A percentile compares a stretch with the other conserved stretches of the same genome.
phyloP scores from a whole-genome alignment of 2,113 vertebrate species.

The Pimephales promelas region DNA sequence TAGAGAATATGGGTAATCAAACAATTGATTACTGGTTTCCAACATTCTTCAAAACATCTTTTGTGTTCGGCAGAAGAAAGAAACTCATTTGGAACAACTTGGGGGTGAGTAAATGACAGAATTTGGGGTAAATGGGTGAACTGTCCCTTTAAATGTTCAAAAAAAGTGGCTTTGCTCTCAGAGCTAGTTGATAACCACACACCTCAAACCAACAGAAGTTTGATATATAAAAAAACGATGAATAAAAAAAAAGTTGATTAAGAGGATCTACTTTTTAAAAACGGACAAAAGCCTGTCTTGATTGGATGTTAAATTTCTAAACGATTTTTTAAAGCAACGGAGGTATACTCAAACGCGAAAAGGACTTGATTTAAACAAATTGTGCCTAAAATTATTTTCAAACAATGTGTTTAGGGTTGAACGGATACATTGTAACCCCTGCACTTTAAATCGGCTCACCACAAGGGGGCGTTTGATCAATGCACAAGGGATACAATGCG shows the following conservation, averaged over 20 bases:
- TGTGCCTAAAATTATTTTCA: not conserved
- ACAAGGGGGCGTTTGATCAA: conserved; percentile 31
- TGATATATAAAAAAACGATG: not conserved
- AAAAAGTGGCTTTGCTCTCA: conserved; percentile 67
- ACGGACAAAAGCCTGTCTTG: not conserved
- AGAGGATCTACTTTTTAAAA: not conserved
- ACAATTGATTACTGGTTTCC: no score
- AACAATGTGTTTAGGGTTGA: not conserved
- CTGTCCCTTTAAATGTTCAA: not conserved
- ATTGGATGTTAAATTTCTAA: not conserved
- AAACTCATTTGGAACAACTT: no score
- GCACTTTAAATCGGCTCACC: not conserved
- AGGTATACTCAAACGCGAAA: not conserved
- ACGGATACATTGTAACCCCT: not conserved
- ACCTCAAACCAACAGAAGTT: not conserved
- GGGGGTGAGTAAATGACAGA: no score
- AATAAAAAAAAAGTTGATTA: not conserved
- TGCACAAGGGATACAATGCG: not conserved
- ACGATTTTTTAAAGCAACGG: no score
- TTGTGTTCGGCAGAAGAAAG: no score
- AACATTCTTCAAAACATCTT: no score
- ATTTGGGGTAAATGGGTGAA: no score
- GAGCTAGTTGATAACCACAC: conserved; percentile 6
- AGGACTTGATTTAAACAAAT: not conserved
- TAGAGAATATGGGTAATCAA: no score